Percentiles rank a stretch among this genome's conserved stretches.
These are phyloP conservation scores for Brachylomia viminalis DNA, from an alignment of 2,888 invertebrate genomes.

Conservation along the genomic window DNA sequence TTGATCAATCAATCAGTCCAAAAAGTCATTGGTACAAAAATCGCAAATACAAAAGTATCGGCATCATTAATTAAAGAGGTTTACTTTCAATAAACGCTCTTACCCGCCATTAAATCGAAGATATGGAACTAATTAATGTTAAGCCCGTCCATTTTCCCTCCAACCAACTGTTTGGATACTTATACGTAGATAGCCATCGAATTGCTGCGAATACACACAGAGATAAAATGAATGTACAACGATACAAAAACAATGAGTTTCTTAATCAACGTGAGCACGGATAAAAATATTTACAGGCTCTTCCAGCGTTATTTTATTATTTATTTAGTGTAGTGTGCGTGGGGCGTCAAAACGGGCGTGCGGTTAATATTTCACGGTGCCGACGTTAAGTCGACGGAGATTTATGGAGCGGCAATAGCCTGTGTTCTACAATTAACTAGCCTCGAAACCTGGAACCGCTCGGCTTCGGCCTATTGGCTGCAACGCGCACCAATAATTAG, in stretches of 20 bases:
- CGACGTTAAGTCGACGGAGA: conserved; percentile 88
- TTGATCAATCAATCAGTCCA: conserved; percentile 39
- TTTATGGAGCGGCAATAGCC: conserved; percentile 85
- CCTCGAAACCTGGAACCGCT: conserved; percentile 61
- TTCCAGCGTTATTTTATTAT: conserved; percentile 80
- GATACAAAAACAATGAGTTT: conserved; percentile 65
- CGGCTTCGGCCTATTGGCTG: conserved; percentile 52
- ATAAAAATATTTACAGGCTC: conserved; percentile 69
- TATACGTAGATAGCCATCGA: conserved; percentile 40
- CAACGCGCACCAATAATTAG: conserved; percentile 59
- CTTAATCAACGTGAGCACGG: conserved; percentile 55
- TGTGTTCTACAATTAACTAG: conserved; percentile 88
- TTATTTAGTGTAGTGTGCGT: conserved; percentile 80
- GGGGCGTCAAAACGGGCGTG: conserved; percentile 86
- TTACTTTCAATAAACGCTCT: conserved; percentile 45
- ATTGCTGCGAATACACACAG: conserved; percentile 57
- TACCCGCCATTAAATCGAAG: conserved; percentile 45
- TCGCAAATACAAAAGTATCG: conserved; percentile 21
- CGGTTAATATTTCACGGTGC: conserved; percentile 89
- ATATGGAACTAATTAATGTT: conserved; percentile 57
- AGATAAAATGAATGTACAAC: conserved; percentile 63
- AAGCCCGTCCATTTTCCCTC: conserved; percentile 36
- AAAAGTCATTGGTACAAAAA: conserved; percentile 3
- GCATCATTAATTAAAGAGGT: conserved; percentile 27
- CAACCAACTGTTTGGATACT: conserved; percentile 55